Evolutionary conservation across 2,888 invertebrate species (phyloP).

Genomic region (Formica aserva): DNA sequence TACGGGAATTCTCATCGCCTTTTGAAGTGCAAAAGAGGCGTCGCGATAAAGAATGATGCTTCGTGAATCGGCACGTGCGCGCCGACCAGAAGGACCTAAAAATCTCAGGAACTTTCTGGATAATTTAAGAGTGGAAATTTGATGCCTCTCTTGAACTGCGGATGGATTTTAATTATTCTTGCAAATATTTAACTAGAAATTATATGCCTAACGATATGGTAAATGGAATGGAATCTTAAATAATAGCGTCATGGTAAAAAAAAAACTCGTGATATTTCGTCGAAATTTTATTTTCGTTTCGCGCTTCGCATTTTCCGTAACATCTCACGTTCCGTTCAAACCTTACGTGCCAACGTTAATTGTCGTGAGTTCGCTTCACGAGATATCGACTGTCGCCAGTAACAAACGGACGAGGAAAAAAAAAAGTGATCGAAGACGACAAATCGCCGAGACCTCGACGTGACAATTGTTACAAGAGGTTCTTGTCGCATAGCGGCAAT

Average conservation of each 20-base stretch:
- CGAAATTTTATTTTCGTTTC: conserved; percentile 7
- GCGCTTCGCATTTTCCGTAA: not conserved
- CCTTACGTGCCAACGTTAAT: conserved; percentile 60
- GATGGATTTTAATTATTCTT: not conserved
- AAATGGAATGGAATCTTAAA: conserved; percentile 9
- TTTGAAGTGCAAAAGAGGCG: conserved; percentile 42
- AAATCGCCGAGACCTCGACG: conserved; percentile 35
- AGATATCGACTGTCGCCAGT: conserved; percentile 56
- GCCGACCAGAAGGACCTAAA: not conserved
- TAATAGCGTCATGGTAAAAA: not conserved
- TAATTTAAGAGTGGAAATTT: not conserved
- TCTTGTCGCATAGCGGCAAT: conserved; percentile 26
- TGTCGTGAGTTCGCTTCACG: conserved; percentile 45
- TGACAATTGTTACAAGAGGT: conserved; percentile 35
- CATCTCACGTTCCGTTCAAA: not conserved
- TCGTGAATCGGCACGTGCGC: conserved; percentile 11
- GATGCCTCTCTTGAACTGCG: not conserved
- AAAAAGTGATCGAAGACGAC: conserved; percentile 13
- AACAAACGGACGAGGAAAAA: conserved; percentile 1
- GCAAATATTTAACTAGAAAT: not conserved
- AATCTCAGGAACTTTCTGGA: not conserved
- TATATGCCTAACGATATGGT: not conserved
- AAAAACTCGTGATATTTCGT: not conserved
- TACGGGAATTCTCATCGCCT: conserved; percentile 38
- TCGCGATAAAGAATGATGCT: conserved; percentile 49